Conservation (phyloP, 1,140 invertebrate genomes). For the Drosophila nigromelanica region DNA sequence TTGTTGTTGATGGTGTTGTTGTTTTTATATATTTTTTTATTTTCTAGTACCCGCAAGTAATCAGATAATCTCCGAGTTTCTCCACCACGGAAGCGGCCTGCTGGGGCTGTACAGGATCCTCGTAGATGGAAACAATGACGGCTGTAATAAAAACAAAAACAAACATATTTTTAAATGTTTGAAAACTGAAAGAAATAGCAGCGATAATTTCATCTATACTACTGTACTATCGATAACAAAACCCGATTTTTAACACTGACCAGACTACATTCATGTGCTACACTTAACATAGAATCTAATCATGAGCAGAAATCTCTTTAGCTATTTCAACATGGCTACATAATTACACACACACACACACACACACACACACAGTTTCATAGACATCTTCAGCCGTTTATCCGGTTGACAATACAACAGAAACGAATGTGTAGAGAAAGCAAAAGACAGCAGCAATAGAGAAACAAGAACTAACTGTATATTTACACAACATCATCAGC, state of each 20-base stretch:
- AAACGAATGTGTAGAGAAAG: slow-evolving; percentile 62
- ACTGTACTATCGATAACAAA: not conserved
- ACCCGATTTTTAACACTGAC: not conserved
- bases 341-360: slow-evolving; percentile 12
- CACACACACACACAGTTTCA: slow-evolving; percentile 2
- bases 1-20: slow-evolving; percentile 57
- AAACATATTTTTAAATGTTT: not conserved
- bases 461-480: slow-evolving; percentile 76
- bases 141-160: slow-evolving; percentile 86
- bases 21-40: slow-evolving; percentile 67
- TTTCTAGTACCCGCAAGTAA: slow-evolving; percentile 95
- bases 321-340: slow-evolving; percentile 27
- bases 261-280: not conserved
- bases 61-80: slow-evolving; percentile 97
- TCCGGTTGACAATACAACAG: slow-evolving; percentile 68
- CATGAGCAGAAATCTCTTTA: slow-evolving; percentile 28
- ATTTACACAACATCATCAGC: slow-evolving; percentile 47
- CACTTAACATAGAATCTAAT: slow-evolving; percentile 23
- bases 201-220: not conserved
- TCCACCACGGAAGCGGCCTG: slow-evolving; percentile 97
- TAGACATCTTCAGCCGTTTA: slow-evolving; percentile 30
- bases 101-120: slow-evolving; percentile 97
- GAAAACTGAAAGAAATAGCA: not conserved
- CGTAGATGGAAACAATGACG: slow-evolving; percentile 95
- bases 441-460: slow-evolving; percentile 32